Evolutionary conservation across 2,797 vertebrate genomes (phyloP), one percentile per base, ranked within the genome.

Genomic region (Spondyliosoma cantharus): DNA sequence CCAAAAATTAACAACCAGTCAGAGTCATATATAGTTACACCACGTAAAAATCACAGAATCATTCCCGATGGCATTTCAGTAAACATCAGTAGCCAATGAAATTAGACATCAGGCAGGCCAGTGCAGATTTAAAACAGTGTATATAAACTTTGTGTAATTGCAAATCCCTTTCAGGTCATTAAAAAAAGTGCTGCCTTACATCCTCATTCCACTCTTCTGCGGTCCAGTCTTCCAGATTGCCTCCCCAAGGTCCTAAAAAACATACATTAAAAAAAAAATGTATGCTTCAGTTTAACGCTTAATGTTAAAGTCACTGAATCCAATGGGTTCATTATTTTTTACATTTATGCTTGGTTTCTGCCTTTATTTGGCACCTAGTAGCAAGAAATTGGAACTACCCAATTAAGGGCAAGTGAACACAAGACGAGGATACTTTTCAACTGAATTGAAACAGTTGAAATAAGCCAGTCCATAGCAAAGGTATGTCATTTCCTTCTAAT

Each of bases 141-240:
- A 5, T 65, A 54, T n/a, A 45, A 56, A 37, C 7, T 19, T 50
- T 62, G 0, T 45, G 2, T 20, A 37, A 19, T 20, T 24, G 2
- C 3, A 58, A 84, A 65, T n/a, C 2, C 5, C 12, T 76, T 61
- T 74, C 1, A 65, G 6, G 66, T 45, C 0, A 75, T 22, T 8
- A 50, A 59, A 20, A 32, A 71, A 17, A 37, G 48, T 43, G 16
- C 5, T 2, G 48, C n/a, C 97, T 96, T 94, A 99, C 98, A 92
- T 99, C 98, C 94, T 98, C 98, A 86, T 95, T 97, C 97, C 98
- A 99, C 77, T 99, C 98, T 85, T 99, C 98, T 52, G 96, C 86
- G 62, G 94, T 95, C 97, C 97, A 99, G 74, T 99, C 98, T 83
- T 99, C 98, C 82, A 96, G 50, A 78, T 96, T 96, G 75, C 95